phyloP scores from a whole-genome alignment of 1,140 invertebrate genomes.

The Eurosta solidaginis region DNA sequence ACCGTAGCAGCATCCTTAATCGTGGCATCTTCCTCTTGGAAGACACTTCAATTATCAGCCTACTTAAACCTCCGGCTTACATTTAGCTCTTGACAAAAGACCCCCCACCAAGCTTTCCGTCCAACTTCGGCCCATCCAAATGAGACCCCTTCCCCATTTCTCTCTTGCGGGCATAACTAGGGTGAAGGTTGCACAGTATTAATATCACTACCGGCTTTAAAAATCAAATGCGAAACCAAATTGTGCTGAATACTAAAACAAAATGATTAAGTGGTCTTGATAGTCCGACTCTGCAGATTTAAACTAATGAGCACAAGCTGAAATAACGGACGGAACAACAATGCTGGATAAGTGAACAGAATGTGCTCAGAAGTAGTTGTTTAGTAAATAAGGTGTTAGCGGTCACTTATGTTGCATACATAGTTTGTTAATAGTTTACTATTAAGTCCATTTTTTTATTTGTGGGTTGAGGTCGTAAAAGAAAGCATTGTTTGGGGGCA shows the following conservation, averaged over 20 bases:
- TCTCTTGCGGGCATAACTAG: too few species aligned
- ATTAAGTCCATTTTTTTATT: too few species aligned
- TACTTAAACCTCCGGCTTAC: too few species aligned
- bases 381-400: neutral
- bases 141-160: too few species aligned
- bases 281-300: neutral
- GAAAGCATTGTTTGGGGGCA: slow-evolving; percentile 7
- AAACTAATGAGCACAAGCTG: neutral
- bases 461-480: neutral
- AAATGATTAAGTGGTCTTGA: neutral
- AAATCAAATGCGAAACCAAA: neutral
- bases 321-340: neutral
- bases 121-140: too few species aligned
- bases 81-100: too few species aligned
- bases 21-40: too few species aligned
- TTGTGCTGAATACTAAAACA: neutral
- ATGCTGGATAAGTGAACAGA: neutral
- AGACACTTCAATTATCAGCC: too few species aligned
- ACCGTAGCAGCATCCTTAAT: too few species aligned
- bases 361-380: neutral
- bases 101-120: too few species aligned
- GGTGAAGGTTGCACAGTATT: too few species aligned
- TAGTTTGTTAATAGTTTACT: neutral
- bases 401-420: neutral
- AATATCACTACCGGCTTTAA: too few species aligned